Evolutionary conservation across 1,140 invertebrate genomes (phyloP).

Genomic region (Linepithema humile): DNA sequence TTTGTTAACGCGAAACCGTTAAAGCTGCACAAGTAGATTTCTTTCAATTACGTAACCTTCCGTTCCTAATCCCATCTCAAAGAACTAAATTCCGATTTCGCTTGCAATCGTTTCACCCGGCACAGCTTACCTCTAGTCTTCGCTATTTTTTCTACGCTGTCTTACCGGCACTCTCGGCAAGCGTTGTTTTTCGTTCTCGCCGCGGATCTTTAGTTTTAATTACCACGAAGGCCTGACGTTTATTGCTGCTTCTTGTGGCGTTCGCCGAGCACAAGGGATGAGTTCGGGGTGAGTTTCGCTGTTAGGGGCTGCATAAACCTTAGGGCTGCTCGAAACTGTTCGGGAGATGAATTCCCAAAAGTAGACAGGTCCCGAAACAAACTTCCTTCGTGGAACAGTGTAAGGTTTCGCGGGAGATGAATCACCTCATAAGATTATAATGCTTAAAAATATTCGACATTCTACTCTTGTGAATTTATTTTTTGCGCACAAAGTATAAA

Average conservation of each 20-base stretch:
- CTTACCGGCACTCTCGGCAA: constrained; percentile 38
- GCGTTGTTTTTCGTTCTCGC: constrained; percentile 80
- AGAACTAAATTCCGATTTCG: constrained; percentile 59
- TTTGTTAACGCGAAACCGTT: constrained; percentile 37
- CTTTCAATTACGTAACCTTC: constrained; percentile 40
- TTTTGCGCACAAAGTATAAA: not conserved
- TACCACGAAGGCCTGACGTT: constrained; percentile 81
- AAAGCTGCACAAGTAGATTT: constrained; percentile 45
- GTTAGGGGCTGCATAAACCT: constrained; percentile 46
- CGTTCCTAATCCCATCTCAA: constrained; percentile 35
- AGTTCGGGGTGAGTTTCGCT: constrained; percentile 69
- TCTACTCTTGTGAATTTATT: not conserved
- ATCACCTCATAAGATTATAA: constrained; percentile 28
- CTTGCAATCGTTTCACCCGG: constrained; percentile 38
- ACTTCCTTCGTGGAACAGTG: constrained; percentile 60
- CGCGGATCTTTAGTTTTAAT: constrained; percentile 83
- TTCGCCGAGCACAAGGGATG: constrained; percentile 69
- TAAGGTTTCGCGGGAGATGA: constrained; percentile 16
- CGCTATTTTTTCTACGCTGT: constrained; percentile 65
- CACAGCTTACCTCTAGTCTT: constrained; percentile 50
- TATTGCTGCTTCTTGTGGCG: constrained; percentile 82
- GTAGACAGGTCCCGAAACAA: constrained; percentile 77
- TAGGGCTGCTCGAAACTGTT: constrained; percentile 65
- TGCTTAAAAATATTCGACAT: not conserved
- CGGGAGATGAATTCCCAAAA: constrained; percentile 78